Conservation (phyloP, 2,113 vertebrate genomes). For the Willisornis vidua region DNA sequence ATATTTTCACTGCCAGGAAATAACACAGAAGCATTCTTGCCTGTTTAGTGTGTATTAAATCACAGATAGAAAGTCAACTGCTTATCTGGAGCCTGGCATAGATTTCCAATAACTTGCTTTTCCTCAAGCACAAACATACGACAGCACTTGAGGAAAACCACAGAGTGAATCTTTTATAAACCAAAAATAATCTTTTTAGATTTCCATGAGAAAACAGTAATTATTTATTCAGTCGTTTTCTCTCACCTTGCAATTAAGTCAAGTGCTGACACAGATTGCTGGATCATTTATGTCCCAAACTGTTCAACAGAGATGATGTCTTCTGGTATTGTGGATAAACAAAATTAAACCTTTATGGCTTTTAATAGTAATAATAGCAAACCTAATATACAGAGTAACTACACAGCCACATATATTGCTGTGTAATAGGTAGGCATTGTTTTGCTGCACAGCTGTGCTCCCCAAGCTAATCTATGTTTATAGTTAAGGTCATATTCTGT, state of each 20-base stretch:
- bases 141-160: slow-evolving; percentile 13
- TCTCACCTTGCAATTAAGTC: slow-evolving; percentile 15
- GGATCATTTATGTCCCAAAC: not conserved
- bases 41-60: slow-evolving; percentile 51
- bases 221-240: not conserved
- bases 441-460: not conserved
- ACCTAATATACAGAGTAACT: not conserved
- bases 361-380: not conserved
- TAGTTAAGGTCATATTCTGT: not conserved
- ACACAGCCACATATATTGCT: not conserved
- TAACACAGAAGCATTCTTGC: slow-evolving; percentile 65
- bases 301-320: not conserved
- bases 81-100: slow-evolving; percentile 30
- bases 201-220: not conserved
- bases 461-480: not conserved
- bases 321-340: not conserved
- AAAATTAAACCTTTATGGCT: slow-evolving; percentile 9
- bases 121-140: not conserved
- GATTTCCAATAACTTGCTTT: slow-evolving; percentile 62
- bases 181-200: not conserved
- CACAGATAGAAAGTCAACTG: slow-evolving; percentile 59
- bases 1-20: slow-evolving; percentile 59
- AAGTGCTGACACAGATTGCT: not conserved
- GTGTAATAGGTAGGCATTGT: not conserved
- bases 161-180: not conserved